Evolutionary conservation across 2,113 vertebrate genomes (phyloP), one percentile per base, ranked within the genome.

Genomic region (Ancistrus triradiatus): DNA sequence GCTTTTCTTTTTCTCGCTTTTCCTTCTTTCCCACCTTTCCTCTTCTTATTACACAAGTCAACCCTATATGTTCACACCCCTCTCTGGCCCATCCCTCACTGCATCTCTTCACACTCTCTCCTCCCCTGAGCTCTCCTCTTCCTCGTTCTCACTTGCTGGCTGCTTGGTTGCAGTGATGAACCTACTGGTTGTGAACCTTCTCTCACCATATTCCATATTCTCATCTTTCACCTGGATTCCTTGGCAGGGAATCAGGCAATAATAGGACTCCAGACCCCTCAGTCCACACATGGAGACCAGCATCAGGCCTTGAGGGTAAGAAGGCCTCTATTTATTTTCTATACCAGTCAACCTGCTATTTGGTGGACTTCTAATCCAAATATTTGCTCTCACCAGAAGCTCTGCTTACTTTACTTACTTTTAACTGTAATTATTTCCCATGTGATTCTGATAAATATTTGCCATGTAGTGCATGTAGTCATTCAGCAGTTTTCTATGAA

Each of bases 161-260:
- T 42, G 48, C 7, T 48, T 50, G 50, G 10, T 25, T 65, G 78
- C 69, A 81, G 78, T 76, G 76, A 83, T 85, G 83, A 47, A 55
- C 72, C 14, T 24, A 58, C 76, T 52, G 68, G 66, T 47, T 63
- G 75, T 65, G 73, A 63, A 69, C 65, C 65, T 46, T 68, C 50
- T 31, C 69, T 68, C 22, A 64, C 24, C 25, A 1, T 62, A 52
- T 31, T 28, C 56, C 35, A 63, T 35, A 19, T 57, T 80, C 70
- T 74, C 51, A 42, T 72, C 61, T 17, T 66, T 58, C 19, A 64
- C 47, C 18, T 48, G 59, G 51, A 28, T 42, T 37, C 27, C 43
- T 51, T 51, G 77, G 21, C 1, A 46, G 51, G 72, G 63, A 69
- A 74, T 60, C 42, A 58, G 19, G 44, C 13, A 52, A 50, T 21